A percentile compares a stretch with the other conserved stretches of the same genome.
These are phyloP conservation scores for Yponomeuta evonymella DNA, from an alignment of 2,888 invertebrate genomes.

Conservation along the genomic window DNA sequence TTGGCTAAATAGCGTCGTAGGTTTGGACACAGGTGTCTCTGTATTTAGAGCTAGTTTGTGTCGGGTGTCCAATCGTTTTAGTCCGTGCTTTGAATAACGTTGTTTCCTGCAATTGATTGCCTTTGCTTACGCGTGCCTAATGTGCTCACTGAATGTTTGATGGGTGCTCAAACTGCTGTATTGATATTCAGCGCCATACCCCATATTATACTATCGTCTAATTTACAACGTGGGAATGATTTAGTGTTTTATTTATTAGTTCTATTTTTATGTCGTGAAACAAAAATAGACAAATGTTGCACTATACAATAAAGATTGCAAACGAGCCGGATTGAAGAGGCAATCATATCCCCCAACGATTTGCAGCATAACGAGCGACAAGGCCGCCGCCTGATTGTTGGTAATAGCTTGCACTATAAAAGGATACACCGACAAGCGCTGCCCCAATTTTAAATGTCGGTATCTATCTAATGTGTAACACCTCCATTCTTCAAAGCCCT, in stretches of 20 bases:
- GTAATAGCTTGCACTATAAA: slow-evolving; percentile 53
- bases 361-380: slow-evolving; percentile 67
- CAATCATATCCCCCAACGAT: slow-evolving; percentile 69
- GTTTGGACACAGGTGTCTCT: slow-evolving; percentile 6
- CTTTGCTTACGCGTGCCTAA: slow-evolving; percentile 1
- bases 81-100: slow-evolving; percentile 17
- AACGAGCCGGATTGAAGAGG: slow-evolving; percentile 65
- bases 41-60: slow-evolving; percentile 9
- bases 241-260: not conserved
- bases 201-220: not conserved
- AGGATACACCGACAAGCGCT: slow-evolving; percentile 38
- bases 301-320: slow-evolving; percentile 61
- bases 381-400: slow-evolving; percentile 73
- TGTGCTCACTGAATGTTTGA: not conserved
- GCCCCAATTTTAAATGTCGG: slow-evolving; percentile 43
- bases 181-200: not conserved
- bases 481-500: not conserved
- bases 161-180: not conserved
- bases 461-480: slow-evolving; percentile 29
- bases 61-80: slow-evolving; percentile 19
- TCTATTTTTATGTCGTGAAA: not conserved
- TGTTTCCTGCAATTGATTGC: slow-evolving; percentile 12
- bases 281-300: slow-evolving; percentile 26
- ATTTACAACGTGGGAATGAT: too few species aligned
- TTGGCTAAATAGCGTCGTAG: not conserved